These are phyloP conservation scores for Spongilla lacustris DNA, from an alignment of 37 sponge, comb jelly and placozoan genomes.

Conservation along the genomic window DNA sequence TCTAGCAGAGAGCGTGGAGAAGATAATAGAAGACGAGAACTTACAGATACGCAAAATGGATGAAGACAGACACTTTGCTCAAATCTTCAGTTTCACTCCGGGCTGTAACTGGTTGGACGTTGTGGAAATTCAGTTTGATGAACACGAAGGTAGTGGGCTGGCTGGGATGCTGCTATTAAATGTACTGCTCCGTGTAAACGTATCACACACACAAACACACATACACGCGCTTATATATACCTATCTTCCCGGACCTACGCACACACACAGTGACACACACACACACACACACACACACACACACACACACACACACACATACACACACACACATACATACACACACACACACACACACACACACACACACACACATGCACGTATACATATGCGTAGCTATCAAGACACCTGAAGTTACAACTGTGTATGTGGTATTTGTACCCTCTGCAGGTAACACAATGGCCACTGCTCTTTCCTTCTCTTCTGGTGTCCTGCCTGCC, in stretches of 20 bases:
- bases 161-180: too few relatives aligned
- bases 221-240: background rate
- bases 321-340: background rate
- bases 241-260: background rate
- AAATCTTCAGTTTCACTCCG: conserved; percentile 65
- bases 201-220: background rate
- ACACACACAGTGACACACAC: background rate
- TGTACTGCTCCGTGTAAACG: too few relatives aligned
- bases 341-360: conserved; percentile 26
- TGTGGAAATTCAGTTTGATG: conserved; percentile 60
- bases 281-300: conserved; percentile 6
- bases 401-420: background rate
- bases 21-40: conserved; percentile 24
- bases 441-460: conserved; percentile 20
- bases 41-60: conserved; percentile 44
- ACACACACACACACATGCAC: conserved; percentile 12
- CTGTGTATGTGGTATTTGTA: background rate
- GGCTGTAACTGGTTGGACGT: conserved; percentile 81
- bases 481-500: conserved; percentile 76
- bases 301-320: background rate
- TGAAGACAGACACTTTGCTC: conserved; percentile 5
- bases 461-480: conserved; percentile 66
- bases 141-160: conserved; percentile 33
- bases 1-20: conserved; percentile 38
- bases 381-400: background rate